phyloP scores from a whole-genome alignment of 2,797 vertebrate genomes.

The Heterohyrax brucei region DNA sequence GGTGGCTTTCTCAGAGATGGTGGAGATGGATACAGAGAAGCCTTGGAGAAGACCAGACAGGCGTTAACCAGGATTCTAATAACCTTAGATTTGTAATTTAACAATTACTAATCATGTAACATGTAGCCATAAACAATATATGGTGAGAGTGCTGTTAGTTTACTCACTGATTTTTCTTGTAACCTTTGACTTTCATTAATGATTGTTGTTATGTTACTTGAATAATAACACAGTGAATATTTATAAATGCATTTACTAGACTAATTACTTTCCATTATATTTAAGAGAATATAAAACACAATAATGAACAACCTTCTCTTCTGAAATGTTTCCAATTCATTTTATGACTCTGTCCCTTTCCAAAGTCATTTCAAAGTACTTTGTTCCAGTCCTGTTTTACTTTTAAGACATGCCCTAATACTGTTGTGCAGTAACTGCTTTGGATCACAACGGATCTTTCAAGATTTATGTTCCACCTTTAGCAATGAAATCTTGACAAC shows the following conservation, averaged over 20 bases:
- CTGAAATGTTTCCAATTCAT: neutral
- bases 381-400: constrained; percentile 41
- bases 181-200: neutral
- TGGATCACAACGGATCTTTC: constrained; percentile 50
- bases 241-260: neutral
- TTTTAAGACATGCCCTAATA: constrained; percentile 62
- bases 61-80: neutral
- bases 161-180: neutral
- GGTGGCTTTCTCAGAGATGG: neutral
- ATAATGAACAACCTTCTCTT: neutral
- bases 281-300: neutral
- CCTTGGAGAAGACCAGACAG: neutral
- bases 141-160: neutral
- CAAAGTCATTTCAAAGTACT: constrained; percentile 77
- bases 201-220: neutral
- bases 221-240: neutral
- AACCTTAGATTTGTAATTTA: neutral
- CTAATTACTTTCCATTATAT: neutral
- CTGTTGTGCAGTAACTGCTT: constrained; percentile 55
- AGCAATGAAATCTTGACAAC: constrained; percentile 74
- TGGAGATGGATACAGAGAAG: neutral
- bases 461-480: constrained; percentile 82
- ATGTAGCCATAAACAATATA: neutral
- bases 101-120: neutral
- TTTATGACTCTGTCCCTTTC: neutral